Evolutionary conservation across 2,113 vertebrate genomes (phyloP).

Genomic region (Eudyptes chrysolophus): DNA sequence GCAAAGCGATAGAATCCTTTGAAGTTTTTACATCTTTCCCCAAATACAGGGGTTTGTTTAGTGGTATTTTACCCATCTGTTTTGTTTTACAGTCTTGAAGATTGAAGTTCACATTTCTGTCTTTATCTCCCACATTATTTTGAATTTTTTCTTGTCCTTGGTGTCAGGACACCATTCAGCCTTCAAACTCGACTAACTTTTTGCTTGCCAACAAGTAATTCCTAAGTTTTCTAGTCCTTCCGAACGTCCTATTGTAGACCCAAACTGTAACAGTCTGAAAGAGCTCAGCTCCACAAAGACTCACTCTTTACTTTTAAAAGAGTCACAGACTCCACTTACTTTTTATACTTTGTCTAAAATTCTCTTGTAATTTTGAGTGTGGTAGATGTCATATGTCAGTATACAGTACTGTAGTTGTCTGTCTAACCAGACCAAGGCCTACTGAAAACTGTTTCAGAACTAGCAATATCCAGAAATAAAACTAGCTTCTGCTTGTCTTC

Average conservation of each 20-base stretch:
- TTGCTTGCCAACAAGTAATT: not conserved
- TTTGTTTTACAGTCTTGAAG: constrained; percentile 15
- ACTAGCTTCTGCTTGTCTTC: not conserved
- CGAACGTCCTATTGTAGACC: not conserved
- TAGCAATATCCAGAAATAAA: not conserved
- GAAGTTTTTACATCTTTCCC: constrained; percentile 13
- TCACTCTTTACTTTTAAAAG: not conserved
- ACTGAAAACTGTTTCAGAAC: not conserved
- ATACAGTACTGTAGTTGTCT: not conserved
- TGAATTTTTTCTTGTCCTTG: not conserved
- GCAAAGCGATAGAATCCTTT: not conserved
- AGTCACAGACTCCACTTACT: not conserved
- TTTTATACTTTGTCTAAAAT: not conserved
- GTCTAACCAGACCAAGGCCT: not conserved
- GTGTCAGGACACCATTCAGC: not conserved
- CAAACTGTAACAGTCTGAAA: not conserved
- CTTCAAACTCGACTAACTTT: not conserved
- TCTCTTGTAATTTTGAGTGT: not conserved
- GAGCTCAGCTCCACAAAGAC: not conserved
- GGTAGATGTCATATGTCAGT: not conserved
- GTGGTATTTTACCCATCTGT: constrained; percentile 9
- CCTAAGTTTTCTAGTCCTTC: not conserved
- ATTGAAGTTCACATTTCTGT: not conserved
- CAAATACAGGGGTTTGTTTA: not conserved
- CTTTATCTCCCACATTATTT: not conserved